Conservation (phyloP, 2,113 vertebrate genomes). For the Sclerurus mexicanus region DNA sequence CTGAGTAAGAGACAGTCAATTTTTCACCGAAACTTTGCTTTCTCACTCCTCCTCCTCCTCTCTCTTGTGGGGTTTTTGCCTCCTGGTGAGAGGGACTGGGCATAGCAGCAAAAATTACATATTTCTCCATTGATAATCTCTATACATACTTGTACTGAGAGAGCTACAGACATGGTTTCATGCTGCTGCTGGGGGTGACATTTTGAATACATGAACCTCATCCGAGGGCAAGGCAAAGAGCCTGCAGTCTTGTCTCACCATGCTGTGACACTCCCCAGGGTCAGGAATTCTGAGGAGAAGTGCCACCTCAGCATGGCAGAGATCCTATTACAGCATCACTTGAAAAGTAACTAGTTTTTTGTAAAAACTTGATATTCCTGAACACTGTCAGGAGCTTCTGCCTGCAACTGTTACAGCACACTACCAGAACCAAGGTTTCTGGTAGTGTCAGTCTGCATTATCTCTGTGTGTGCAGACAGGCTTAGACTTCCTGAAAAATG, state of each 20-base stretch:
- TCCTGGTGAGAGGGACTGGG: not conserved
- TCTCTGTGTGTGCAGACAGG: not conserved
- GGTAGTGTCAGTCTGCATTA: not conserved
- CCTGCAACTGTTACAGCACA: not conserved
- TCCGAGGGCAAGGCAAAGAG: not conserved
- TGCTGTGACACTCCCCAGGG: not conserved
- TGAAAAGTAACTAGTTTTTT: not conserved
- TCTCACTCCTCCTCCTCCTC: not conserved
- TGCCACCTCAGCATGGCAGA: fast-evolving
- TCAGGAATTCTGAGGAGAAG: not conserved
- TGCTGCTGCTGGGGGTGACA: not conserved
- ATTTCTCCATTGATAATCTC: not conserved
- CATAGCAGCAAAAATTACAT: not conserved
- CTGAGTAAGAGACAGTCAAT: not conserved
- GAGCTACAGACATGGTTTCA: not conserved
- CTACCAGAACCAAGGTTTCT: not conserved
- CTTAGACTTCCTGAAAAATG: constrained; percentile 33
- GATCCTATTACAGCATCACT: not conserved
- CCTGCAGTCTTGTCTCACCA: not conserved
- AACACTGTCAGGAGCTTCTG: not conserved
- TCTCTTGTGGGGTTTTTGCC: not conserved
- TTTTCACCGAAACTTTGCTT: not conserved
- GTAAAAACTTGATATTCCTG: not conserved
- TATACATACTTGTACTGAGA: not conserved
- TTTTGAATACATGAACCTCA: not conserved